Evolutionary conservation across 2,888 invertebrate species (phyloP).

Genomic region (Lithosia quadra): DNA sequence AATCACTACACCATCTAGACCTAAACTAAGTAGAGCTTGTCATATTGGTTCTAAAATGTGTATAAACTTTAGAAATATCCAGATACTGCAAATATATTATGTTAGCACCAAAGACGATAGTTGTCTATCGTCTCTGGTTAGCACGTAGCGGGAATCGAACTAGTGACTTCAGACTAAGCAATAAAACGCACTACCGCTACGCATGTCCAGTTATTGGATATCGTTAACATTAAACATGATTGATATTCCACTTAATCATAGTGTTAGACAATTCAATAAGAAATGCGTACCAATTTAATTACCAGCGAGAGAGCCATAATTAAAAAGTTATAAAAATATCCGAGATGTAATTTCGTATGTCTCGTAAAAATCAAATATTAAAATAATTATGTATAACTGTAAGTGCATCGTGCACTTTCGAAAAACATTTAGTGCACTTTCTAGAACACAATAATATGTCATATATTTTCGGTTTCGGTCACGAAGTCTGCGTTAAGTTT

Average conservation of each 20-base stretch:
- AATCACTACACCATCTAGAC: too few species aligned
- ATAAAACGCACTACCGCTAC: too few species aligned
- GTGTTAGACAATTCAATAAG: not conserved
- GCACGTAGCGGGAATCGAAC: too few species aligned
- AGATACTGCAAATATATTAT: too few species aligned
- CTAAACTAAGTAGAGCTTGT: too few species aligned
- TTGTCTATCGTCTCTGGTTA: too few species aligned
- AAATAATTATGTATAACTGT: constrained; percentile 43
- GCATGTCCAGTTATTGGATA: not conserved
- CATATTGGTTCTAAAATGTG: too few species aligned
- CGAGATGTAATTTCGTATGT: constrained; percentile 18
- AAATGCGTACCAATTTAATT: constrained; percentile 7
- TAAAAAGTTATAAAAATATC: not conserved
- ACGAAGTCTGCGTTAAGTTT: constrained; percentile 37
- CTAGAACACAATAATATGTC: constrained; percentile 46
- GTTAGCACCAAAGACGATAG: too few species aligned
- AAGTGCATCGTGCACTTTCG: constrained; percentile 58
- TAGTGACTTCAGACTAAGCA: too few species aligned
- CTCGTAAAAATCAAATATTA: constrained; percentile 56
- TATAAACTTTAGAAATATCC: too few species aligned
- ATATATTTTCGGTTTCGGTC: constrained; percentile 40
- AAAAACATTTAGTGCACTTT: constrained; percentile 59
- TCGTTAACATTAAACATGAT: not conserved
- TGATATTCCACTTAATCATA: not conserved
- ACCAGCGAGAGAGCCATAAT: not conserved